Evolutionary conservation across 1,140 invertebrate genomes (phyloP), one percentile per base, ranked within the genome.

Genomic region (Globodera ellingtonae): DNA sequence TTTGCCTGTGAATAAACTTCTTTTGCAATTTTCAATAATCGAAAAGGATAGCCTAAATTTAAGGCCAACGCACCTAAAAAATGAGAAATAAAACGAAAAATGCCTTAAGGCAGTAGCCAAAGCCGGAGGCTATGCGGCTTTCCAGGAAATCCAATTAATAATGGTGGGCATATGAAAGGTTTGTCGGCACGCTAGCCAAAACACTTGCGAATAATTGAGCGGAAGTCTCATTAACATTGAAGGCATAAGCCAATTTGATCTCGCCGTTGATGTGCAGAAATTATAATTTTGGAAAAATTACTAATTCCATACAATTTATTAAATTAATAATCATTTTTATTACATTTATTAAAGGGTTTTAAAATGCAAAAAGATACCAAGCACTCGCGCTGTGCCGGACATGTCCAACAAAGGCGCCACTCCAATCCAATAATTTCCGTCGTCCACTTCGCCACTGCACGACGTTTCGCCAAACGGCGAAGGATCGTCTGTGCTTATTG

Each of bases 351-450:
- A 75, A 75, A 56, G 62, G 50, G 13, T 50, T 9, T 50, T 52
- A 52, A 35, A 9, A 52, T 52, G 50, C 50, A 4, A 78, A 48
- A 44, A 69, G 21, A 10, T 71, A 81, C 80, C 80, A 18, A 81
- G 67, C 21, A 81, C 72, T 71, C 80, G 56, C 6, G 80, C 80
- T 18, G 80, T 81, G 35, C 80, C 80, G 44, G 78, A 62, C 80
- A 81, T 81, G 62, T 81, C 80, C 24, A 81, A 24, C 10, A 81
- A 66, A 70, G 80, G 80, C 8, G 80, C 80, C 21, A 81, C 67
- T 24, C 80, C 78, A 21, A 81, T 81, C 80, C 80, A 81, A 72
- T 81, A 77, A 67, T 77, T 62, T 5, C 62, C 75, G 46, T 69
- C 75, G 69, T 67, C 24, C 56, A 15, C 6, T 44, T 56, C 18